Conservation (phyloP, 2,888 invertebrate species). For the Gryllus longicercus region DNA sequence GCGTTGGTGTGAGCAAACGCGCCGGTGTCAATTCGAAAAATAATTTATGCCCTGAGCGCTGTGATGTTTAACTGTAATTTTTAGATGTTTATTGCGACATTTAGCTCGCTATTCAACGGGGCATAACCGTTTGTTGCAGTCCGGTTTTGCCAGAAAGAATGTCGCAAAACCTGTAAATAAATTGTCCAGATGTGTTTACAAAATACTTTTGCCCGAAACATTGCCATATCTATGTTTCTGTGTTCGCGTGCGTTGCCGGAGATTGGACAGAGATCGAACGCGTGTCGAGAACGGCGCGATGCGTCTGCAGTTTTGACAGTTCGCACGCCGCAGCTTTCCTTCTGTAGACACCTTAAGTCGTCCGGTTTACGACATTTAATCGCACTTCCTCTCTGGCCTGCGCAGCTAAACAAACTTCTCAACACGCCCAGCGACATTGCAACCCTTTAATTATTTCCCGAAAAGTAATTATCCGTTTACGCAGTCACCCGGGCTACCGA, state of each 20-base stretch:
- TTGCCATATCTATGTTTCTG: not conserved
- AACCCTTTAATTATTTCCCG: too few species aligned
- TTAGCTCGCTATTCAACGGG: slow-evolving; percentile 17
- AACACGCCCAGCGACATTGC: too few species aligned
- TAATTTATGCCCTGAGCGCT: not conserved
- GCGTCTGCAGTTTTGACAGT: slow-evolving; percentile 1
- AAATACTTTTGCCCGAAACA: slow-evolving; percentile 2
- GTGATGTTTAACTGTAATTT: slow-evolving; percentile 17
- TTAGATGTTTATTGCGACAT: slow-evolving; percentile 9
- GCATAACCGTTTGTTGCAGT: not conserved
- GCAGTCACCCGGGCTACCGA: not conserved
- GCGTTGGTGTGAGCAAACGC: too few species aligned
- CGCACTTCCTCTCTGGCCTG: not conserved
- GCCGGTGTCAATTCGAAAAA: not conserved
- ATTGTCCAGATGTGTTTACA: not conserved
- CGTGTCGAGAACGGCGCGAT: not conserved
- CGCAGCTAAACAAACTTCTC: too few species aligned
- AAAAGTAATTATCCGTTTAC: not conserved
- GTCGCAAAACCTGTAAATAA: not conserved
- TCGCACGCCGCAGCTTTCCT: too few species aligned
- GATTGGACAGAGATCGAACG: not conserved
- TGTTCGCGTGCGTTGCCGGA: not conserved
- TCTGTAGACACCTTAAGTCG: not conserved
- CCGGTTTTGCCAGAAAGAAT: not conserved
- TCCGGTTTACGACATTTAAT: not conserved